Evolutionary conservation across 2,113 vertebrate genomes (phyloP), one percentile per base, ranked within the genome.

Genomic region (Podilymbus podiceps): DNA sequence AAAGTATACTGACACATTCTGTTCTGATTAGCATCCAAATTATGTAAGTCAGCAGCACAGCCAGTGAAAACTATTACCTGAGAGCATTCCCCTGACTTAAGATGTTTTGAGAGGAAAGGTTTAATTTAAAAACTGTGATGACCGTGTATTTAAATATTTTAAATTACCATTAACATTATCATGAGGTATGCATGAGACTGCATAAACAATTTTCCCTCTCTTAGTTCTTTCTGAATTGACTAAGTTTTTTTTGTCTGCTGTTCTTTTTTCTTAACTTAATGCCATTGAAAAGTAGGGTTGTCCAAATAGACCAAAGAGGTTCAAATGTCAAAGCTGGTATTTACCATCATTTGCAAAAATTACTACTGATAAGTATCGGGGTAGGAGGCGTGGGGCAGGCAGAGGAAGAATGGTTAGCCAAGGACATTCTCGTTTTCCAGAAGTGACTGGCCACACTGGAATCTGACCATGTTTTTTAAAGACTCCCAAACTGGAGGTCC

Each of bases 1-100:
- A 31, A 94, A 89, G 40, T 66, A 64, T 88, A 88, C 77, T 19
- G 58, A 94, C 72, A 74, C 58, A 47, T 90, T 95, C 44, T 89
- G 53, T 88, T 91, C 86, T 95, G 72, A 97, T 97, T 97, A 97
- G 83, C 83, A 96, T 96, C 66, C 88, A 92, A 97, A 98, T 95
- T 93, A 95, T 58, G 56, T 89, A 95, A 93, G 82, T 90, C 75
- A 88, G 76, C 66, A 93, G 38, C 69, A 90, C 50, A 91, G 52
- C 5, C 33, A 85, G 52, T 58, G 78, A 77, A 90, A 96, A 91
- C 21, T 76, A 33, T 89, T 80, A 79, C 60, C 47, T 69, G 79
- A 90, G 77, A 85, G 74, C 64, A 73, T 46, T 89, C 22, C 20
- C 24, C 12, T 78, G 49, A 38, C 58, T 93, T 90, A 66, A 92